Evolutionary conservation across 1,140 invertebrate genomes (phyloP).

Genomic region (Drosophila triauraria): DNA sequence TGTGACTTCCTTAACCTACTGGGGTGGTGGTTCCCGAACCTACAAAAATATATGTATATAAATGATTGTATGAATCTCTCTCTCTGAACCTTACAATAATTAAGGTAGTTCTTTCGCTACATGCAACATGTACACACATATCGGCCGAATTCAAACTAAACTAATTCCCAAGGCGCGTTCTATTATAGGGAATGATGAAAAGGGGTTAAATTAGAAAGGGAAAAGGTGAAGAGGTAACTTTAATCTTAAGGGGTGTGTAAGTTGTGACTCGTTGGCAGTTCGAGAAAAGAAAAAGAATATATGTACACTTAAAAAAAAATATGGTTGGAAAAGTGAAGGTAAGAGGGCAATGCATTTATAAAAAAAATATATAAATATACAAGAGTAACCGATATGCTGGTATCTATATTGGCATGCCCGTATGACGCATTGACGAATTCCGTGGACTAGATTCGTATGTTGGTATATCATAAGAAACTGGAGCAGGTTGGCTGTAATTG

Average conservation of each 20-base stretch:
- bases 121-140: slow-evolving; percentile 14
- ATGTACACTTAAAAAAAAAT: slow-evolving; percentile 12
- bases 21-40: slow-evolving; percentile 19
- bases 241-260: background rate
- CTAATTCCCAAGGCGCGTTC: background rate
- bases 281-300: background rate
- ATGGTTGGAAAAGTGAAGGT: background rate
- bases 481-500: slow-evolving; percentile 7
- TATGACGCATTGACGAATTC: slow-evolving; percentile 29
- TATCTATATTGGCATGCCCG: slow-evolving; percentile 17
- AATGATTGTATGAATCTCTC: slow-evolving; percentile 36
- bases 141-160: slow-evolving; percentile 11
- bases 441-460: slow-evolving; percentile 47
- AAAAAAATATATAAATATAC: background rate
- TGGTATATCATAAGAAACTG: slow-evolving; percentile 33
- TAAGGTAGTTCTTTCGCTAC: slow-evolving; percentile 35
- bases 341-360: background rate
- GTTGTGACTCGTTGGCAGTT: background rate
- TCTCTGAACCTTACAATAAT: slow-evolving; percentile 30
- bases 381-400: slow-evolving; percentile 34
- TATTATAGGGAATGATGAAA: background rate
- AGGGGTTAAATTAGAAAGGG: background rate
- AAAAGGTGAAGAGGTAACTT: background rate
- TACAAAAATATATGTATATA: slow-evolving; percentile 66
- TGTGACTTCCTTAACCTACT: slow-evolving; percentile 28